These are phyloP conservation scores for Xerus inauris DNA, from an alignment of 2,113 vertebrate genomes.

Conservation along the genomic window DNA sequence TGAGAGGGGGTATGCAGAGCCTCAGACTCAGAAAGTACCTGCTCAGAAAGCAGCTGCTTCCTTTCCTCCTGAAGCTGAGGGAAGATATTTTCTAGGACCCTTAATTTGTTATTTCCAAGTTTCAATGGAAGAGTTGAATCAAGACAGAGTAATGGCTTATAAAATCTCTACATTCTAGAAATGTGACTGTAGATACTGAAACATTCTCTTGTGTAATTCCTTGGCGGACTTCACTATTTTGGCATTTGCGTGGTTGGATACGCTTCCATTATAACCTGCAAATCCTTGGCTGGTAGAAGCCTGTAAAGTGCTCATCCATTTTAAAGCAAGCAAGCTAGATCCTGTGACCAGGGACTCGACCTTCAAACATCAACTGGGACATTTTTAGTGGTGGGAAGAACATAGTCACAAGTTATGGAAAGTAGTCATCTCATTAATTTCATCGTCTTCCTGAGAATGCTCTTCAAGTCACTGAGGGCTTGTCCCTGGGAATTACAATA, in stretches of 20 bases:
- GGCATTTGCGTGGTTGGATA: not conserved
- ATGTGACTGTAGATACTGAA: not conserved
- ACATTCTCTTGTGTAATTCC: not conserved
- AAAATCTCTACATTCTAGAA: not conserved
- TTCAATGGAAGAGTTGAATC: not conserved
- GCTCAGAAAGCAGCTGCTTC: not conserved
- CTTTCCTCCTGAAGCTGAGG: not conserved
- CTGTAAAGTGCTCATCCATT: constrained; percentile 23
- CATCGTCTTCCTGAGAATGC: not conserved
- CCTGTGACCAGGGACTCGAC: not conserved
- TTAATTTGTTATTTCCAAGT: not conserved
- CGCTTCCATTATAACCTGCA: not conserved
- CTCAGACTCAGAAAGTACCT: not conserved
- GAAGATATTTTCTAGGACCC: not conserved
- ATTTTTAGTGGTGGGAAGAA: not conserved
- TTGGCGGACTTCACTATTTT: not conserved
- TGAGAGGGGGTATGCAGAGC: not conserved
- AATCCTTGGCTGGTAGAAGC: constrained; percentile 28
- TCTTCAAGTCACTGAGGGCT: not conserved
- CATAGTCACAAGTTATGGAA: not conserved
- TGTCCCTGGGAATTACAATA: not conserved
- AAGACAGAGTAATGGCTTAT: not conserved
- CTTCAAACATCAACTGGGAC: constrained; percentile 37
- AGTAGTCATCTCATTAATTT: constrained; percentile 62
- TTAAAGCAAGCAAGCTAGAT: constrained; percentile 15